Conservation (phyloP, 2,888 invertebrate genomes). For the Formica aserva region DNA sequence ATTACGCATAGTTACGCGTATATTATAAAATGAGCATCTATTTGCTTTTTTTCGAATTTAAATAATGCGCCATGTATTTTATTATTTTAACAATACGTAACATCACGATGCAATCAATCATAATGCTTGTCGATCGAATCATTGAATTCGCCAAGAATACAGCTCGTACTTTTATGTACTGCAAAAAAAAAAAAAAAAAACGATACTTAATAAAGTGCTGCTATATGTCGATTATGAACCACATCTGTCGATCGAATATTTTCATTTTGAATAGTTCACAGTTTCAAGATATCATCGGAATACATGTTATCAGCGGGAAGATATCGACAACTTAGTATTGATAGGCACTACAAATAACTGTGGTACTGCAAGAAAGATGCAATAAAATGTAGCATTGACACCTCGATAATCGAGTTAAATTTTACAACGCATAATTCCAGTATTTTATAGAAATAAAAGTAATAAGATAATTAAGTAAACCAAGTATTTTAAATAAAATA, state of each 20-base stretch:
- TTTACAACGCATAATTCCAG: background rate
- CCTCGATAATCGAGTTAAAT: background rate
- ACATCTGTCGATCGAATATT: conserved; percentile 21
- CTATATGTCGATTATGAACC: conserved; percentile 27
- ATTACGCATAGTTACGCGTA: background rate
- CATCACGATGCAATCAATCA: conserved; percentile 48
- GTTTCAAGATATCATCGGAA: conserved; percentile 53
- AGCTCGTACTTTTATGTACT: conserved; percentile 5
- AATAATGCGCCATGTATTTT: background rate
- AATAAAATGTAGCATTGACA: conserved; percentile 18
- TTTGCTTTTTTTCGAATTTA: background rate
- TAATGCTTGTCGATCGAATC: conserved; percentile 67
- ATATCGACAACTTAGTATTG: conserved; percentile 65
- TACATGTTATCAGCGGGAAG: conserved; percentile 57
- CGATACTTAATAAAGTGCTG: conserved; percentile 34
- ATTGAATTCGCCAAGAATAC: conserved; percentile 60
- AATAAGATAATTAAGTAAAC: background rate
- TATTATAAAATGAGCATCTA: background rate
- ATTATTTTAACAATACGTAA: conserved; percentile 38
- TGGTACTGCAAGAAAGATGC: conserved; percentile 5
- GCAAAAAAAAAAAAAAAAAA: conserved; percentile 11
- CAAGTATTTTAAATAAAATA: background rate
- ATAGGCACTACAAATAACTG: conserved; percentile 52
- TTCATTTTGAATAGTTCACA: conserved; percentile 43
- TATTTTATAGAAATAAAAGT: background rate